Percentiles rank a stretch among this genome's conserved stretches.
Conservation (phyloP, 2,113 vertebrate species). For the Psettodes erumei region DNA sequence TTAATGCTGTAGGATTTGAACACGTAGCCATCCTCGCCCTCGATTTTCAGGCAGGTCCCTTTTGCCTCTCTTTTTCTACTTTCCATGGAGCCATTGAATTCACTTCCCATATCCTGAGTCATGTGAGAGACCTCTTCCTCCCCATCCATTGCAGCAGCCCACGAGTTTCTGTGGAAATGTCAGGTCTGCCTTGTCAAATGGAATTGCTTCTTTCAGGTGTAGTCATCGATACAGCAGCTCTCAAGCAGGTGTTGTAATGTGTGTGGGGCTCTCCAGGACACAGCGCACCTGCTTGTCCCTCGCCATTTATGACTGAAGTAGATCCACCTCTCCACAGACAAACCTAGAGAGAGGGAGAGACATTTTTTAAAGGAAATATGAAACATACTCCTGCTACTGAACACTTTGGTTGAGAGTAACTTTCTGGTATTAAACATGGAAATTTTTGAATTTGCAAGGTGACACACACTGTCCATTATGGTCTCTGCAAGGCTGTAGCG, state of each 20-base stretch:
- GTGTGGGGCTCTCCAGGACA: conserved; percentile 55
- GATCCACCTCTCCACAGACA: conserved; percentile 50
- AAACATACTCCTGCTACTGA: background rate
- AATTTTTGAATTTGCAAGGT: background rate
- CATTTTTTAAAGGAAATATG: conserved; percentile 3
- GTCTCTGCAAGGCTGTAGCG: background rate
- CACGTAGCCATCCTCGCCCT: conserved; percentile 85
- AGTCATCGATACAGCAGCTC: conserved; percentile 76
- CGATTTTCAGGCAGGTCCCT: conserved; percentile 81
- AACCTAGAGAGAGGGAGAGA: conserved; percentile 49
- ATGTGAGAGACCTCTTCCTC: conserved; percentile 77
- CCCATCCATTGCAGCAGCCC: conserved; percentile 81
- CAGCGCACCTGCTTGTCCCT: conserved; percentile 57
- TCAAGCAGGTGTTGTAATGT: conserved; percentile 65
- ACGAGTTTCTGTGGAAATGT: conserved; percentile 63
- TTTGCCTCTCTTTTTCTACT: conserved; percentile 80
- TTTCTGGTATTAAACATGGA: background rate
- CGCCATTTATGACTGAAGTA: conserved; percentile 75
- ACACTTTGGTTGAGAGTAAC: background rate
- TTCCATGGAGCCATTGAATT: conserved; percentile 69
- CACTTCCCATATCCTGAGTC: conserved; percentile 67
- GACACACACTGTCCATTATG: background rate
- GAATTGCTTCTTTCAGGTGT: conserved; percentile 60
- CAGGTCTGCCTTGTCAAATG: conserved; percentile 72
- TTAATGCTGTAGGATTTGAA: conserved; percentile 84